Conservation (phyloP, 2,113 vertebrate species). For the Rhizomys pruinosus region DNA sequence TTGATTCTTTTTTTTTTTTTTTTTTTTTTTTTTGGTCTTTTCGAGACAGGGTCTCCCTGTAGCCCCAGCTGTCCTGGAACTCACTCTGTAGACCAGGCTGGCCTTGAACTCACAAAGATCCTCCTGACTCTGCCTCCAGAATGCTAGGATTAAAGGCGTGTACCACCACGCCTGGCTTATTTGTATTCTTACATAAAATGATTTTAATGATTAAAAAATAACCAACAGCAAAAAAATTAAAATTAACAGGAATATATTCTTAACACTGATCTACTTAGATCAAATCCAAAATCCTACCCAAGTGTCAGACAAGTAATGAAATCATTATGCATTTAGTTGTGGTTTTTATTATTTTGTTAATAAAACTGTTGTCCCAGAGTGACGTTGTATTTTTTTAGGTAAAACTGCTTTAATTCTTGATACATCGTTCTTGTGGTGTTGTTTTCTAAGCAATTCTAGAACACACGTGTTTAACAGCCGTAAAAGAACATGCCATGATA, state of each 20-base stretch:
- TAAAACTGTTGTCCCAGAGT: not conserved
- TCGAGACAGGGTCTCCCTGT: too few relatives aligned
- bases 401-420: not conserved
- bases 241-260: not conserved
- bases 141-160: too few relatives aligned
- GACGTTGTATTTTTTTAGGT: not conserved
- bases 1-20: too few relatives aligned
- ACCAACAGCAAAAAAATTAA: not conserved
- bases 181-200: accelerated
- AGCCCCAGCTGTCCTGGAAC: too few relatives aligned
- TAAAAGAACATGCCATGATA: not conserved
- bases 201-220: not conserved
- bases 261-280: not conserved
- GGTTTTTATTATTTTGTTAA: not conserved
- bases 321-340: not conserved
- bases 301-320: not conserved
- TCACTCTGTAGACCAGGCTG: too few relatives aligned
- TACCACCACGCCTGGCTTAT: too few relatives aligned
- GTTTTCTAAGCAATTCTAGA: not conserved
- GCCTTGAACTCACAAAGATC: too few relatives aligned
- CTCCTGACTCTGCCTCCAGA: too few relatives aligned
- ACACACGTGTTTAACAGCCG: not conserved
- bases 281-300: not conserved
- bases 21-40: too few relatives aligned
- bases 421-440: not conserved